Conservation (phyloP, 2,113 vertebrate genomes). For the Menidia beryllina region DNA sequence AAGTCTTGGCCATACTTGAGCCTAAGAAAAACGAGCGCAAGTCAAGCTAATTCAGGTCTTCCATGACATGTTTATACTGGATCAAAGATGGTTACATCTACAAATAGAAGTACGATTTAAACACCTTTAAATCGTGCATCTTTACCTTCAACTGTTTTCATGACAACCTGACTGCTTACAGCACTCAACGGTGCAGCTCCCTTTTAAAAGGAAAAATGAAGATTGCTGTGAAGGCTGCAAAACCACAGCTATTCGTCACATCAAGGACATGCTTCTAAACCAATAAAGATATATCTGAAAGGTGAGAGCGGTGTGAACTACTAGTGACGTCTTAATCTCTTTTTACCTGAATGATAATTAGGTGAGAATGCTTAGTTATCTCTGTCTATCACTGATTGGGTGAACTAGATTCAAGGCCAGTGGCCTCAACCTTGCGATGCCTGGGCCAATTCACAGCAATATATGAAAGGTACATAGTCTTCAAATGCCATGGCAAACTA, state of each 20-base stretch:
- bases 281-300: too few relatives aligned
- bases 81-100: neutral
- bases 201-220: slow-evolving; percentile 35
- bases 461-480: too few relatives aligned
- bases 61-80: neutral
- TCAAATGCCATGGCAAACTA: too few relatives aligned
- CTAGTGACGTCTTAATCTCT: neutral
- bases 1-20: neutral
- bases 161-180: neutral
- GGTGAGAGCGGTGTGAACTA: too few relatives aligned
- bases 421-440: slow-evolving; percentile 47
- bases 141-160: neutral
- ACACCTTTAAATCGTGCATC: neutral
- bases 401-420: slow-evolving; percentile 49
- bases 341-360: slow-evolving; percentile 57
- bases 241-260: slow-evolving; percentile 30
- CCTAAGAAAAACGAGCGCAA: neutral
- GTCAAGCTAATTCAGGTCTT: slow-evolving; percentile 1
- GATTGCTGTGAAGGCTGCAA: slow-evolving; percentile 24
- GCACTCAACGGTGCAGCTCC: slow-evolving; percentile 25
- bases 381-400: slow-evolving; percentile 44
- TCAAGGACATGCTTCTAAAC: slow-evolving; percentile 11
- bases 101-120: neutral
- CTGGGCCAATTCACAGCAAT: neutral
- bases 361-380: slow-evolving; percentile 55